phyloP scores from a whole-genome alignment of 2,797 vertebrate species.

The Platalea minor region DNA sequence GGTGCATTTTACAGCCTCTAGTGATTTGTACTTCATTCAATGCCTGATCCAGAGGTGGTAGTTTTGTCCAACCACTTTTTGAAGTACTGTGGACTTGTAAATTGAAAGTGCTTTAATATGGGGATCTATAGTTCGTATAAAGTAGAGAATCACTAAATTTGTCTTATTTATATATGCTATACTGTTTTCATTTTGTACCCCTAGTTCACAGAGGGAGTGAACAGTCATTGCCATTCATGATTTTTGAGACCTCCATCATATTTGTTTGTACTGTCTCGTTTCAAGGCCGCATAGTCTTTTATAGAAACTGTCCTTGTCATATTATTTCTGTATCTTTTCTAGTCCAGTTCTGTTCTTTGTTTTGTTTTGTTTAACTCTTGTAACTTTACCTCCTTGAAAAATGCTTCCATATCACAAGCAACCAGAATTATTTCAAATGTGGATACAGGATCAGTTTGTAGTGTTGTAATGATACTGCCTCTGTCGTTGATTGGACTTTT shows the following conservation, averaged over 20 bases:
- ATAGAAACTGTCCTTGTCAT: neutral
- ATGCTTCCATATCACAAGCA: neutral
- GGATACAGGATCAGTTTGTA: neutral
- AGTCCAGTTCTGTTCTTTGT: neutral
- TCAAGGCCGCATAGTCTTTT: neutral
- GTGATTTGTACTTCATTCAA: neutral
- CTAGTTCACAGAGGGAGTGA: neutral
- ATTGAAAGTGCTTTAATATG: neutral
- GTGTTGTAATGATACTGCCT: neutral
- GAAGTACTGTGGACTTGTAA: neutral
- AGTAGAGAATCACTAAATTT: neutral
- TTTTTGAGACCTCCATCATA: neutral
- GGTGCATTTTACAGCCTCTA: neutral
- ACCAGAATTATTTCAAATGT: neutral
- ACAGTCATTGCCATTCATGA: no score
- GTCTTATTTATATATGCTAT: neutral
- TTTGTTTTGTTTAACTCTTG: neutral
- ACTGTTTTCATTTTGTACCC: neutral
- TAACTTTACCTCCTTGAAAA: neutral
- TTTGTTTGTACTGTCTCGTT: neutral
- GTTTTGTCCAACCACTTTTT: neutral
- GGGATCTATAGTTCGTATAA: neutral
- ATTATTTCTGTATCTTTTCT: neutral
- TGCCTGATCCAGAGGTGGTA: neutral
- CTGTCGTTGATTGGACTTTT: neutral